These are phyloP conservation scores for Nylanderia fulva DNA, from an alignment of 1,140 invertebrate species.

Conservation along the genomic window DNA sequence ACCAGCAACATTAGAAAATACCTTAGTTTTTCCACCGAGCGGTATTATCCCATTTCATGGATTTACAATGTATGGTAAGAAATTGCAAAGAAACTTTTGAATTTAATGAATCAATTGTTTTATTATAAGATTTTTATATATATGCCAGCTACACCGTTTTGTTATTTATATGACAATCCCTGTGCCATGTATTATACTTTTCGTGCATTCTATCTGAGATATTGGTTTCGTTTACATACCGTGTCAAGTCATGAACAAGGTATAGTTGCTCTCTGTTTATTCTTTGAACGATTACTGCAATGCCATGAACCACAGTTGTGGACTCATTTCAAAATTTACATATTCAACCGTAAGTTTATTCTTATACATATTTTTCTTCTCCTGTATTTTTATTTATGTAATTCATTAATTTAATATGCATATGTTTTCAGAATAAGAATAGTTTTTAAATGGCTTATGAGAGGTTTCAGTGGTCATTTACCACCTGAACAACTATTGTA, in stretches of 20 bases:
- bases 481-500: constrained; percentile 96
- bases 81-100: background rate
- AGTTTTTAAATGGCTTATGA: constrained; percentile 98
- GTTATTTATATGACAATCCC: constrained; percentile 96
- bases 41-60: constrained; percentile 98
- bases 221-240: constrained; percentile 96
- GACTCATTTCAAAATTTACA: constrained; percentile 95
- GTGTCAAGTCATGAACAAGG: constrained; percentile 97
- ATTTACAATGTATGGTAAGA: constrained; percentile 97
- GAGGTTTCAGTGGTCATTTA: constrained; percentile 97
- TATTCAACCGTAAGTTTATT: constrained; percentile 94
- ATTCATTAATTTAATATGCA: constrained; percentile 35
- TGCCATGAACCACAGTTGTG: constrained; percentile 95
- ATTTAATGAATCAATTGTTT: background rate
- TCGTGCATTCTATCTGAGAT: constrained; percentile 95
- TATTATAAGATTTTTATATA: constrained; percentile 3
- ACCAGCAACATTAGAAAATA: constrained; percentile 88
- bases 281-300: constrained; percentile 97
- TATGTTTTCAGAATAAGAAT: constrained; percentile 90
- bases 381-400: background rate
- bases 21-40: constrained; percentile 96
- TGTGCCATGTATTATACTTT: constrained; percentile 95
- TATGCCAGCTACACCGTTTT: constrained; percentile 94
- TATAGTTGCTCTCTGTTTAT: constrained; percentile 92
- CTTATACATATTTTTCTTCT: background rate